phyloP scores from a whole-genome alignment of 2,797 vertebrate species.

The Trematomus bernacchii region DNA sequence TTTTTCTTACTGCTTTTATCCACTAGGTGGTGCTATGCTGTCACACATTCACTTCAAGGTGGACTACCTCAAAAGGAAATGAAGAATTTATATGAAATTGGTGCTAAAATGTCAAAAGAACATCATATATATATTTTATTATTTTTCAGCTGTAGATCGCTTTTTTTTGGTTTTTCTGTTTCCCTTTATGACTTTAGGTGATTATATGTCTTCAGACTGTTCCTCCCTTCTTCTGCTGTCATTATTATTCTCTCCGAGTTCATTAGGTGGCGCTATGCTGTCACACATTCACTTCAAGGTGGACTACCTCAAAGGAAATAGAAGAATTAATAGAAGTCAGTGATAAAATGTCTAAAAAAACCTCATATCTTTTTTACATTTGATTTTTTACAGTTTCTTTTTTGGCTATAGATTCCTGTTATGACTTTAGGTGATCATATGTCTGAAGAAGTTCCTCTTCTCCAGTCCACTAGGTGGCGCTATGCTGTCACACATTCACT shows the following conservation, averaged over 20 bases:
- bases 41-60: slow-evolving; percentile 5
- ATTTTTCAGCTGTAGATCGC: too few relatives aligned
- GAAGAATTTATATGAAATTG: neutral
- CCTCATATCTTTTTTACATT: too few relatives aligned
- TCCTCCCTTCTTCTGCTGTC: neutral
- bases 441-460: too few relatives aligned
- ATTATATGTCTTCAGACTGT: neutral
- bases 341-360: neutral
- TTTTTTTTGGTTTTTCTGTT: neutral
- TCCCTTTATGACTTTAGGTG: slow-evolving; percentile 8
- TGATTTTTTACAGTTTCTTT: neutral
- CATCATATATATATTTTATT: neutral
- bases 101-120: neutral
- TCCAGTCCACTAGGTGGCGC: slow-evolving; percentile 63
- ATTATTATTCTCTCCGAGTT: slow-evolving; percentile 14
- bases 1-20: slow-evolving; percentile 1
- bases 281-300: too few relatives aligned
- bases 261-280: slow-evolving; percentile 64
- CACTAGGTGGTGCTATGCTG: slow-evolving; percentile 67
- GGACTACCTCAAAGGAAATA: neutral
- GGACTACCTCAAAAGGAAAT: neutral
- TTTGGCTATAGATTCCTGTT: too few relatives aligned
- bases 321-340: neutral
- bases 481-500: slow-evolving; percentile 31
- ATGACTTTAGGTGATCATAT: too few relatives aligned